Base-by-base conservation (phyloP, 2,888 invertebrate genomes). In the Drosophila kokeensis region DNA sequence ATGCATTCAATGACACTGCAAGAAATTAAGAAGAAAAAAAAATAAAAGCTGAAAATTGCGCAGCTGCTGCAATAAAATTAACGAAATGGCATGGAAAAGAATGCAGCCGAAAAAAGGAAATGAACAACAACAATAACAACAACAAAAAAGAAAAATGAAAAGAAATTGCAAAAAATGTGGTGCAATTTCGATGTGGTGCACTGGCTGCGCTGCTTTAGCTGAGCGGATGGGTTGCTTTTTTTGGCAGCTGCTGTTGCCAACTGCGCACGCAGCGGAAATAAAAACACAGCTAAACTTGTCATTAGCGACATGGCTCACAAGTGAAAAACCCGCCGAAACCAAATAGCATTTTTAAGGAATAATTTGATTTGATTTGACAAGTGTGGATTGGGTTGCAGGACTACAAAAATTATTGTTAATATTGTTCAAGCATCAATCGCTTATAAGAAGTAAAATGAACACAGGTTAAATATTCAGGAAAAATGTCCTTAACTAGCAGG, bases 41-140 rank as follows among this genome's bases (percentile, higher is more conserved):
- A 59, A 21, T 60, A 48, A 27, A 49, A 59, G 58, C 72, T 62
- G 54, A 72, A 68, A 81, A 75, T 75, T 69, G 50, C 76, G 71
- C 74, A 71, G 74, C 66, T 61, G 69, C 74, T 81, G 82, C 87
- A 81, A 82, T 80, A 83, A 87, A 83, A 81, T 82, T 67, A 85
- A 67, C 73, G 71, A 84, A 87, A 79, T 65, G 66, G 58, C 70
- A 70, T 73, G 75, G 59, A 80, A 75, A 83, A 87, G 73, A 84
- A 86, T 77, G 73, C 75, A 77, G 57, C 70, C 73, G 52, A 70
- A 75, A 75, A 74, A 70, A 54, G 27, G 27, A 49, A 49, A 49
- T 15, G 48, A 32, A 4, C 13, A 34, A 53, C 36, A 58, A 57
- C 18, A 29, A 57, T 13, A 29, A 36, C 63, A 38, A 66, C 59